A percentile compares a stretch with the other conserved stretches of the same genome.
Evolutionary conservation across 1,140 invertebrate species (phyloP).

Genomic region (Papilio polyxenes): DNA sequence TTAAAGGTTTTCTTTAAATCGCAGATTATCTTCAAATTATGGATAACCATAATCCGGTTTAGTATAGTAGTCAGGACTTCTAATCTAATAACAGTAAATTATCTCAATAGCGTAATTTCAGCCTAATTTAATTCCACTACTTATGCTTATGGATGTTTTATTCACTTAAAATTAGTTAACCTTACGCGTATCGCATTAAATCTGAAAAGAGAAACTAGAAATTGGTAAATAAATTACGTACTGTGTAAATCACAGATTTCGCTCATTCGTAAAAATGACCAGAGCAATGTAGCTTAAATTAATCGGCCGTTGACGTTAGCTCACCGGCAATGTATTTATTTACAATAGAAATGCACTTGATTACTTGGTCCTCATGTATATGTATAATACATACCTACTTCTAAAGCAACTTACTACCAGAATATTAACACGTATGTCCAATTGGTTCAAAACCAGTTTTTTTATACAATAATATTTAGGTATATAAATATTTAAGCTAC

Average conservation of each 20-base stretch:
- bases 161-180: not conserved
- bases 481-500: not conserved
- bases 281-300: conserved; percentile 13
- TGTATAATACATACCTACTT: conserved; percentile 38
- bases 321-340: conserved; percentile 42
- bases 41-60: not conserved
- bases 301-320: conserved; percentile 16
- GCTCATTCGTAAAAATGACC: not conserved
- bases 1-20: not conserved
- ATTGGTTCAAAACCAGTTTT: not conserved
- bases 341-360: conserved; percentile 49
- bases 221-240: not conserved
- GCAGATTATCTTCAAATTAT: not conserved
- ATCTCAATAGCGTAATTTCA: too few relatives aligned
- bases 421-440: not conserved
- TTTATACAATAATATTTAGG: not conserved
- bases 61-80: not conserved
- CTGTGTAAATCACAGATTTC: not conserved
- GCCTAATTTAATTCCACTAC: not conserved
- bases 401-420: not conserved
- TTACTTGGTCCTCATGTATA: conserved; percentile 44
- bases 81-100: not conserved
- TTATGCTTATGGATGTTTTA: not conserved
- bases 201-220: conserved; percentile 3
- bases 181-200: not conserved